Base-by-base conservation (phyloP, 23 tunicate genomes). In the Oikopleura dioica region DNA sequence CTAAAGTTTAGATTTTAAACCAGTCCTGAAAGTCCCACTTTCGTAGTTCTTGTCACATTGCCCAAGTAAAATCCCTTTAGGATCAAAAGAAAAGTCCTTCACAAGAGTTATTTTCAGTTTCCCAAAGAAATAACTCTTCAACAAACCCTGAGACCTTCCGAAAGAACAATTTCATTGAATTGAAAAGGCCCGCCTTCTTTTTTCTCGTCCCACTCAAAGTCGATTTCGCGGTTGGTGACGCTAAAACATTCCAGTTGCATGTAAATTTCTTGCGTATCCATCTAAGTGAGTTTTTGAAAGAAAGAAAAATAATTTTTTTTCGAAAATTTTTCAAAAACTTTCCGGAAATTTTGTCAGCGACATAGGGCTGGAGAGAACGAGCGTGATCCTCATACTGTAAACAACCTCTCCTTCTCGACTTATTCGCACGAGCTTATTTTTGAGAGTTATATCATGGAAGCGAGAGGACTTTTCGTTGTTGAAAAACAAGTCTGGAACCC, bases 401-500 rank as follows among this genome's bases (percentile, higher is more conserved):
- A 31, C 26, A 23, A 63, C 33, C 33, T 21, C 72, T 12, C 72
- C 72, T 16, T 23, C 2, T 24, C 33, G 72, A 31, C 72, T 12
- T 63, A 63, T 63, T 21, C 72, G 29, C 30, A 63, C 33, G 4
- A 63, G 33, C 2, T 23, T 63, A 28, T 63, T 63, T 63, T 63
- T 63, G 30, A 31, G 16, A 12, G 72, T 63, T 24, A 63, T 63
- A 28, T 28, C 33, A 63, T 63, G 72, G 26, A 63, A 63, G 2
- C 72, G 29, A 16, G 72, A 63, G 4, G 30, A 24, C 26, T 63
- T 63, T 28, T 63, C 72, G 33, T 63, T 63, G 33, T 63, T 63
- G 26, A 63, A 63, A 63, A 63, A 63, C 33, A 63, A 63, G 26
- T 63, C 72, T 21, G 72, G 72, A 63, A 63, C 72, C 72, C 72